Evolutionary conservation across 1,140 invertebrate genomes (phyloP).

Genomic region (Apolygus lucorum): DNA sequence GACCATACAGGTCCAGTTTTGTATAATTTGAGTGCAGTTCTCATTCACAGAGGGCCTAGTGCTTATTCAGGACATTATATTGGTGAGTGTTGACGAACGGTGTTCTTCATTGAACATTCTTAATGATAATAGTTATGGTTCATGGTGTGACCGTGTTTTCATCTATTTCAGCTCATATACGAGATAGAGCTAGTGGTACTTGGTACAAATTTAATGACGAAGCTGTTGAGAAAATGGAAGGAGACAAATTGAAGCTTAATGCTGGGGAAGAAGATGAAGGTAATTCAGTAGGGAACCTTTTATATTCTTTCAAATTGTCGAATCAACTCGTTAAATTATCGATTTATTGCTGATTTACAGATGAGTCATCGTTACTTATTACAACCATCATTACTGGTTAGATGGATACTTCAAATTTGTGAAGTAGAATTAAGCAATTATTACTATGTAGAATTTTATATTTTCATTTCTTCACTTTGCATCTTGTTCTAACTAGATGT

Average conservation of each 20-base stretch:
- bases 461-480: no score
- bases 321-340: no score
- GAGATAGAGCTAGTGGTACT: slow-evolving; percentile 45
- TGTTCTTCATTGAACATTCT: no score
- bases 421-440: no score
- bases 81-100: slow-evolving; percentile 40
- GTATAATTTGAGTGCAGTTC: slow-evolving; percentile 56
- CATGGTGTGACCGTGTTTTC: background rate
- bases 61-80: slow-evolving; percentile 66
- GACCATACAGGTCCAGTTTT: slow-evolving; percentile 36
- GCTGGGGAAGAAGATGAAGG: slow-evolving; percentile 44
- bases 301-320: no score
- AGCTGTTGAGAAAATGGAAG: slow-evolving; percentile 52
- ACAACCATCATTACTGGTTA: no score
- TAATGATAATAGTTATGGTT: no score
- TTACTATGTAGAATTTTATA: no score
- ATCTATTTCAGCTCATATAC: slow-evolving; percentile 45
- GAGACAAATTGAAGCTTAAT: slow-evolving; percentile 45
- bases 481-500: no score
- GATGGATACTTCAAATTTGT: no score
- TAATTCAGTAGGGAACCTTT: slow-evolving; percentile 33
- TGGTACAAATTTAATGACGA: slow-evolving; percentile 67
- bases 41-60: slow-evolving; percentile 57
- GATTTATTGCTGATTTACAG: no score
- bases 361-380: no score